Evolutionary conservation across 30 jellyfish, hydroid and myxozoan genomes (phyloP).

Genomic region (Hydra vulgaris): DNA sequence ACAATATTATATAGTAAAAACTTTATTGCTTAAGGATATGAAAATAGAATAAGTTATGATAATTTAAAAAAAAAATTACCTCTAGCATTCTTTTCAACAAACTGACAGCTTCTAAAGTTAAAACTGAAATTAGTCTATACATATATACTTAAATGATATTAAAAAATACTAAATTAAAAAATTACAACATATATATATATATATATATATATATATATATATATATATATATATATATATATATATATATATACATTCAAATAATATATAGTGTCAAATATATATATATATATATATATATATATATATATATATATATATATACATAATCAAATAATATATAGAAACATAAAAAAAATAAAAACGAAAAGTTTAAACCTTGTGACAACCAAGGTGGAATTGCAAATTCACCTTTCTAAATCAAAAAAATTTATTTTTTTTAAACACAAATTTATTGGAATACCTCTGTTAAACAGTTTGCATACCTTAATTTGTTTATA

Average conservation of each 20-base stretch:
- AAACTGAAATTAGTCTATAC: not conserved
- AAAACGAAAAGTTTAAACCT: not conserved
- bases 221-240: not conserved
- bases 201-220: not conserved
- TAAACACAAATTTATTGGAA: too few species aligned
- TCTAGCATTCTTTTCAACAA: slow-evolving; percentile 21
- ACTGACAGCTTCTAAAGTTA: slow-evolving; percentile 5
- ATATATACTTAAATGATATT: not conserved
- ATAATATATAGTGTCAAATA: too few species aligned
- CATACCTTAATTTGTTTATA: slow-evolving; percentile 54
- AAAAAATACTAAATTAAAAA: not conserved
- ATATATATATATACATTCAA: too few species aligned
- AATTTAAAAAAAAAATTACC: too few species aligned
- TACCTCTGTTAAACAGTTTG: not conserved
- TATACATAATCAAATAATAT: too few species aligned
- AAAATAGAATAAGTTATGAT: too few species aligned
- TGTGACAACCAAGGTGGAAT: slow-evolving; percentile 26
- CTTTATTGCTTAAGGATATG: too few species aligned
- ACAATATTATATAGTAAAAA: not conserved
- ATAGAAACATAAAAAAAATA: not conserved
- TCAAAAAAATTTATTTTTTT: too few species aligned
- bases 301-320: too few species aligned
- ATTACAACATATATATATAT: not conserved
- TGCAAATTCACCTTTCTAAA: slow-evolving; percentile 33
- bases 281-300: too few species aligned